Conservation (phyloP, 2,113 vertebrate species). For the Phodopus roborovskii region DNA sequence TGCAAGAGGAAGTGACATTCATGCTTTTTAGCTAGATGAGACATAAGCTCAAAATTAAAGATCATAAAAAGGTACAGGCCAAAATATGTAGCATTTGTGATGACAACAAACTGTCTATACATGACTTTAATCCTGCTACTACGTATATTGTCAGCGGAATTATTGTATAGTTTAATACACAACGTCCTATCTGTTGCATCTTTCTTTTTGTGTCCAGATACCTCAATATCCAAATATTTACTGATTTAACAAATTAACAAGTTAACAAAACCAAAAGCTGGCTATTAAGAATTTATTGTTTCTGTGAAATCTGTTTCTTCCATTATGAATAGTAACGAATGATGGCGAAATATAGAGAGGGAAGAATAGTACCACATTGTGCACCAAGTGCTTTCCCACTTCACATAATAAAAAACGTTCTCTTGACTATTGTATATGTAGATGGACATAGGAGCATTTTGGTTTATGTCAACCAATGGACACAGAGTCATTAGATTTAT, state of each 20-base stretch:
- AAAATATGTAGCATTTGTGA: conserved; percentile 22
- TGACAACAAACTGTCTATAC: neutral
- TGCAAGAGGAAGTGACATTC: neutral
- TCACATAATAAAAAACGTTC: conserved; percentile 16
- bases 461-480: conserved; percentile 51
- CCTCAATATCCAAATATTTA: conserved; percentile 31
- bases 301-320: conserved; percentile 29
- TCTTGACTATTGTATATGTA: conserved; percentile 4
- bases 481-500: conserved; percentile 3
- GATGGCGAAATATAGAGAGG: neutral
- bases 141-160: conserved; percentile 37
- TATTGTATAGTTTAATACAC: conserved; percentile 14
- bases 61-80: conserved; percentile 39
- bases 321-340: conserved; percentile 28
- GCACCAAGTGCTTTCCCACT: conserved; percentile 11
- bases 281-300: neutral
- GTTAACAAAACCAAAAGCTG: conserved; percentile 46
- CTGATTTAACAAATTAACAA: conserved; percentile 62
- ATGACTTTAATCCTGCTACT: conserved; percentile 48
- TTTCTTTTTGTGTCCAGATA: conserved; percentile 6
- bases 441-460: conserved; percentile 34
- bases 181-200: conserved; percentile 18
- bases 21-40: conserved; percentile 18
- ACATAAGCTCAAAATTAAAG: conserved; percentile 19
- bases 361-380: neutral